Evolutionary conservation across 2,888 invertebrate species (phyloP).

Genomic region (Plebejus argus): DNA sequence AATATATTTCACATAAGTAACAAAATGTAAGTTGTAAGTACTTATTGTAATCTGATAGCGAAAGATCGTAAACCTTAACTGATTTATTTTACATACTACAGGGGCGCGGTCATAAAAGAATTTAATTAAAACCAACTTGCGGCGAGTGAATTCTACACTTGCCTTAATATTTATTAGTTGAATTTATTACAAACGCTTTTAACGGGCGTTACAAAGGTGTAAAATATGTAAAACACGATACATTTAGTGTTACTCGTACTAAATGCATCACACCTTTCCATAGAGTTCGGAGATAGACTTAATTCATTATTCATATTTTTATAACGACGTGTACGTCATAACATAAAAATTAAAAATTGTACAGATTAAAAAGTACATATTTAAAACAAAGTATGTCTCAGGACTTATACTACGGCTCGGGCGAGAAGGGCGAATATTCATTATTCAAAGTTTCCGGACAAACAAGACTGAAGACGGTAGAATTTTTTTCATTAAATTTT

Average conservation of each 20-base stretch:
- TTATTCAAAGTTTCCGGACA: constrained; percentile 39
- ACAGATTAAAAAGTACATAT: not conserved
- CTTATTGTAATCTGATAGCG: constrained; percentile 5
- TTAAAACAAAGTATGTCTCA: not conserved
- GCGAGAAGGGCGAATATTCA: constrained; percentile 25
- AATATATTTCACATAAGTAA: not conserved
- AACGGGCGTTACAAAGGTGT: not conserved
- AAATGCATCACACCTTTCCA: not conserved
- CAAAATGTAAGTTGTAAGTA: not conserved
- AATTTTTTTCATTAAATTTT: constrained; percentile 72
- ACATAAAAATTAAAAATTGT: not conserved
- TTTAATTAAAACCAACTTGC: constrained; percentile 14
- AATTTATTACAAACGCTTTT: constrained; percentile 1
- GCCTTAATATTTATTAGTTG: not conserved
- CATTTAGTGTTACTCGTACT: not conserved
- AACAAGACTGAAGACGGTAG: constrained; percentile 51
- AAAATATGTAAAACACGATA: constrained; percentile 8
- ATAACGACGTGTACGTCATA: no score
- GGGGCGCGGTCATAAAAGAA: constrained; percentile 9
- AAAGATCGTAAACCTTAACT: constrained; percentile 18
- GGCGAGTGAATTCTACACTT: constrained; percentile 14
- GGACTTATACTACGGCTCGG: not conserved
- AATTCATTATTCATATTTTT: not conserved
- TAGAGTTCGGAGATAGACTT: not conserved
- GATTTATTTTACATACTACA: not conserved